phyloP scores from a whole-genome alignment of 1,140 invertebrate species.

The Apis dorsata region DNA sequence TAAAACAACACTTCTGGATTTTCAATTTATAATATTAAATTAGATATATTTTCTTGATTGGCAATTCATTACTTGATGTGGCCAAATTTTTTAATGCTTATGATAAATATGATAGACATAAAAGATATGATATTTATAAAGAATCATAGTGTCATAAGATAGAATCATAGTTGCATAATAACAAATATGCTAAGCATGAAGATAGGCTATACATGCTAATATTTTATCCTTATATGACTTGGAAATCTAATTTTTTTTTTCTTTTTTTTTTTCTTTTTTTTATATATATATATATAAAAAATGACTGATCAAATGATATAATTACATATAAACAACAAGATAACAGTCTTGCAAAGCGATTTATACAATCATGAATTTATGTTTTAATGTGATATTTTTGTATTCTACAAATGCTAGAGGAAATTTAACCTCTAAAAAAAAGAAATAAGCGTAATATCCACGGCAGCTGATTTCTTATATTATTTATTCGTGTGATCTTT shows the following conservation, averaged over 20 bases:
- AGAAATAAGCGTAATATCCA: slow-evolving; percentile 71
- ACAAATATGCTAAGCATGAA: slow-evolving; percentile 16
- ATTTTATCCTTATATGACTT: slow-evolving; percentile 5
- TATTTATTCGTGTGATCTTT: slow-evolving; percentile 23
- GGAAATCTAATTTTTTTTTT: slow-evolving; percentile 5
- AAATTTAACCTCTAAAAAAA: slow-evolving; percentile 44
- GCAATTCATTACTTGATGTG: slow-evolving; percentile 56
- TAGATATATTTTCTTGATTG: slow-evolving; percentile 19
- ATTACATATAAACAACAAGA: slow-evolving; percentile 57
- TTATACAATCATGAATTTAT: slow-evolving; percentile 49
- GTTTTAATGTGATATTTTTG: slow-evolving; percentile 20
- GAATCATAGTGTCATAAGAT: slow-evolving; percentile 5
- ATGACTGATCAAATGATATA: slow-evolving; percentile 52
- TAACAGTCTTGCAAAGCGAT: slow-evolving; percentile 55
- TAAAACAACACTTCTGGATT: slow-evolving; percentile 14
- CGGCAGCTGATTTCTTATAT: slow-evolving; percentile 43
- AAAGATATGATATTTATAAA: slow-evolving; percentile 32
- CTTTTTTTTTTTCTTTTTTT: slow-evolving; percentile 6
- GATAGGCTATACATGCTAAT: slow-evolving; percentile 29
- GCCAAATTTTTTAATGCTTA: slow-evolving; percentile 59
- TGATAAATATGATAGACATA: slow-evolving; percentile 31
- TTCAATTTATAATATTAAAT: slow-evolving; percentile 23
- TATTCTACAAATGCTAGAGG: slow-evolving; percentile 49
- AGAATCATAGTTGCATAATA: background rate
- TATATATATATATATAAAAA: slow-evolving; percentile 23